Evolutionary conservation across 2,797 vertebrate species (phyloP).

Genomic region (Acestrorhynchus altus): DNA sequence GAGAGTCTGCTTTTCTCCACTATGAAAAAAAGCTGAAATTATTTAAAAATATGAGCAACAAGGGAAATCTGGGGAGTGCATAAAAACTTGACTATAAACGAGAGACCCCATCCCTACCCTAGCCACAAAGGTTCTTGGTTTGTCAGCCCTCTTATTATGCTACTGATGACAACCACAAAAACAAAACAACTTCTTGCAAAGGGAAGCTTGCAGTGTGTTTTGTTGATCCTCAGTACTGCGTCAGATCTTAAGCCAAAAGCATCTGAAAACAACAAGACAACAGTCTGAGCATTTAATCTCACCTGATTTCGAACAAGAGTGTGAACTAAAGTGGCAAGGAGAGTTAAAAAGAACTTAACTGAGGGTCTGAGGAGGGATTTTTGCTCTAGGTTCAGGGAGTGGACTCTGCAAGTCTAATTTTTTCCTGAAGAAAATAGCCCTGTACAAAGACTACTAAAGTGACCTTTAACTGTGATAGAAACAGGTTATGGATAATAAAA

Average conservation of each 20-base stretch:
- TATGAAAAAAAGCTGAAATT: neutral
- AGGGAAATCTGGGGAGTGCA: neutral
- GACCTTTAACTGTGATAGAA: neutral
- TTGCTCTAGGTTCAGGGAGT: neutral
- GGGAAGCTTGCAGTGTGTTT: neutral
- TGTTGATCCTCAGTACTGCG: neutral
- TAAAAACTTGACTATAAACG: neutral
- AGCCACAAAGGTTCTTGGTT: neutral
- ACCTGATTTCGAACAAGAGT: conserved; percentile 10
- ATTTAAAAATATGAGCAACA: too few species aligned
- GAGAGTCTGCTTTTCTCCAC: neutral
- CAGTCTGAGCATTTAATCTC: conserved; percentile 39
- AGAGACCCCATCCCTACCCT: neutral
- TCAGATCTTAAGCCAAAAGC: conserved; percentile 27
- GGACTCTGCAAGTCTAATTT: neutral
- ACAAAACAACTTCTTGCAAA: conserved; percentile 21
- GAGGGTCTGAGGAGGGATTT: conserved; percentile 23
- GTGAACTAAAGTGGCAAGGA: neutral
- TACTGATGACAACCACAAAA: conserved; percentile 8
- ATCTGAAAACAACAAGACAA: conserved; percentile 8
- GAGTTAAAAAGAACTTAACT: conserved; percentile 11
- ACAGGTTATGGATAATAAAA: too few species aligned
- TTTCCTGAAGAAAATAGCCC: conserved; percentile 22
- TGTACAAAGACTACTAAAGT: neutral
- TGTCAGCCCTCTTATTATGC: neutral